Conservation (phyloP, 2,888 invertebrate species). For the Plebejus argus region DNA sequence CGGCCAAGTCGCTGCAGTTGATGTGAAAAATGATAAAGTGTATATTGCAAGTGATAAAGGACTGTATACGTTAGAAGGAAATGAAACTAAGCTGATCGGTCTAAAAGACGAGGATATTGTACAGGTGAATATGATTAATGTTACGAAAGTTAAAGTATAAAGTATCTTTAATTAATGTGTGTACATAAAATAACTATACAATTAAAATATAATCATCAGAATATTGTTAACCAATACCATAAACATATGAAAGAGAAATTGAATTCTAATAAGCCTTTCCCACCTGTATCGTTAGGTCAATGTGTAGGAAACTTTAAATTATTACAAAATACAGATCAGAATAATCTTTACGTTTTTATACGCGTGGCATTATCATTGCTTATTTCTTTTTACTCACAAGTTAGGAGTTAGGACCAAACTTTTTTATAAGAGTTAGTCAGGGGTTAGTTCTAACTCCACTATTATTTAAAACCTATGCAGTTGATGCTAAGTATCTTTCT, state of each 20-base stretch:
- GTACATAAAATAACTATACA: too few species aligned
- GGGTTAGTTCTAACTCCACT: background rate
- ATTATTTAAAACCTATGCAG: background rate
- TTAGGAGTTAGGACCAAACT: too few species aligned
- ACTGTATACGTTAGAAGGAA: constrained; percentile 56
- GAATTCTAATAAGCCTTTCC: background rate
- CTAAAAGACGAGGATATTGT: constrained; percentile 72
- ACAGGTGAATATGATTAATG: constrained; percentile 43
- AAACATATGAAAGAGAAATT: too few species aligned
- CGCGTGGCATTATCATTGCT: too few species aligned
- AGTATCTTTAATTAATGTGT: too few species aligned
- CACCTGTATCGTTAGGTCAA: background rate
- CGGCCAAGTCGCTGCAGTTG: constrained; percentile 69
- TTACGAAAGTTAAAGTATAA: background rate
- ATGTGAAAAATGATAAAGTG: constrained; percentile 56
- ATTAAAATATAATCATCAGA: too few species aligned
- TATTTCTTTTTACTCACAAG: too few species aligned
- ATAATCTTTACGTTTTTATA: too few species aligned
- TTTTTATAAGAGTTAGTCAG: background rate
- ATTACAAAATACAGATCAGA: too few species aligned
- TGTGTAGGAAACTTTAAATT: too few species aligned
- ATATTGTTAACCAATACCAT: too few species aligned
- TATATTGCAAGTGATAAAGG: constrained; percentile 69
- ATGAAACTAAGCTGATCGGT: constrained; percentile 57
- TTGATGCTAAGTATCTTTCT: background rate